A percentile compares a stretch with the other conserved stretches of the same genome.
Conservation (phyloP, 2,888 invertebrate species). For the Sesia apiformis region DNA sequence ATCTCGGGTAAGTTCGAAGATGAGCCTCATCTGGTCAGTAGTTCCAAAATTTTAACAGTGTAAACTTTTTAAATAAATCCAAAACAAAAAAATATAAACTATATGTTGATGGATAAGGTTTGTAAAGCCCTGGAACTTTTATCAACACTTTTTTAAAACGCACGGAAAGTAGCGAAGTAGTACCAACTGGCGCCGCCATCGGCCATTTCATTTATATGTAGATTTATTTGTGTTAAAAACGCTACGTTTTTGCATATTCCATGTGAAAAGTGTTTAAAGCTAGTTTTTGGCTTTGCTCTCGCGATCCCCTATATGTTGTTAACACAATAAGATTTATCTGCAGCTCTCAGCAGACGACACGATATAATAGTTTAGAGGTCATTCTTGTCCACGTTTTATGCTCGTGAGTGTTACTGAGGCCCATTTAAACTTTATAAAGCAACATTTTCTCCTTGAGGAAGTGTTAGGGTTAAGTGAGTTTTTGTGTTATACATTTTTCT, state of each 20-base stretch:
- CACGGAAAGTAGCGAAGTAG: too few relatives aligned
- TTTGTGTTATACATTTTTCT: not conserved
- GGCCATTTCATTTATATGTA: too few relatives aligned
- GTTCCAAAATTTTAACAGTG: too few relatives aligned
- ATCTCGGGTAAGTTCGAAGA: too few relatives aligned
- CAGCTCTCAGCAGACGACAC: not conserved
- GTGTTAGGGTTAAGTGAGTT: not conserved
- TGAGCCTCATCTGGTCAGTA: too few relatives aligned
- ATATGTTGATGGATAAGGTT: too few relatives aligned
- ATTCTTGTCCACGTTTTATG: not conserved
- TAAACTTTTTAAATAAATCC: too few relatives aligned
- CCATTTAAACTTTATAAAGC: not conserved
- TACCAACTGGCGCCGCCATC: too few relatives aligned
- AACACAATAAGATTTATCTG: constrained; percentile 1
- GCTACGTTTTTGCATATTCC: not conserved
- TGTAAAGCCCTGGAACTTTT: too few relatives aligned
- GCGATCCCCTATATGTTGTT: not conserved
- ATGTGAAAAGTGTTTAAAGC: not conserved
- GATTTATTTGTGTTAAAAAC: not conserved
- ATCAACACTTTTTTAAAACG: too few relatives aligned
- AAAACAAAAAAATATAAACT: too few relatives aligned
- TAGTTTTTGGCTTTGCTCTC: not conserved
- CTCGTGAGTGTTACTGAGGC: not conserved
- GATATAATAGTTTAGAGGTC: not conserved
- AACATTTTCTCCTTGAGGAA: not conserved